Base-by-base conservation (phyloP, 1,140 invertebrate genomes). In the Drosophila ficusphila region DNA sequence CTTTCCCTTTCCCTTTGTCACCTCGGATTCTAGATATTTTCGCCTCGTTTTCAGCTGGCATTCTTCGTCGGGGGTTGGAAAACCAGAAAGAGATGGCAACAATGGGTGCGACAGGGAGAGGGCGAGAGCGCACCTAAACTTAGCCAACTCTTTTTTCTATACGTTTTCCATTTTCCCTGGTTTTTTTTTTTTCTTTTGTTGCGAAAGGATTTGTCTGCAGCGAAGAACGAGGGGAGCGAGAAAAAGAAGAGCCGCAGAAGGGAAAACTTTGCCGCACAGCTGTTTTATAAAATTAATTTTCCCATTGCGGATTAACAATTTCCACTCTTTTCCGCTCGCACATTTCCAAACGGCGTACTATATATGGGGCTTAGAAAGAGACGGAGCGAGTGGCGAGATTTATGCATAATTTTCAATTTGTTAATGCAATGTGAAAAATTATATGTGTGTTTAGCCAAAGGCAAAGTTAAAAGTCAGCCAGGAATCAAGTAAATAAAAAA, bases 211-310 rank as follows among this genome's bases (percentile, higher is more conserved):
- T 64, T 64, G 56, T 64, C 56, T 64, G 60, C 60, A 25, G 56
- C 34, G 12, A 8, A 16, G 36, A 61, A 60, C 27, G 56, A 42
- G 33, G 33, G 34, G 41, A 19, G 27, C 21, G 60, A 42, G 12
- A 21, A 14, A 21, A 5, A 23, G 47, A 31, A 23, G 46, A 33
- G 21, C 27, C 12, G 57, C 3, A 23, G 31, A 49, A 65, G 46
- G 60, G 60, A 60, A 64, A 65, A 65, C 61, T 62, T 67, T 42
- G 46, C 34, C 51, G 67, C 75, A 82, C 86, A 90, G 86, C 67
- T 90, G 86, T 90, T 90, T 90, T 77, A 82, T 86, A 83, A 86
- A 76, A 90, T 90, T 82, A 90, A 90, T 90, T 90, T 90, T 90
- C 86, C 88, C 86, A 90, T 79, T 90, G 78, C 81, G 86, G 86